Percentiles rank a stretch among this genome's conserved stretches.
Evolutionary conservation across 2,888 invertebrate genomes (phyloP).

Genomic region (Zelleria hepariella): DNA sequence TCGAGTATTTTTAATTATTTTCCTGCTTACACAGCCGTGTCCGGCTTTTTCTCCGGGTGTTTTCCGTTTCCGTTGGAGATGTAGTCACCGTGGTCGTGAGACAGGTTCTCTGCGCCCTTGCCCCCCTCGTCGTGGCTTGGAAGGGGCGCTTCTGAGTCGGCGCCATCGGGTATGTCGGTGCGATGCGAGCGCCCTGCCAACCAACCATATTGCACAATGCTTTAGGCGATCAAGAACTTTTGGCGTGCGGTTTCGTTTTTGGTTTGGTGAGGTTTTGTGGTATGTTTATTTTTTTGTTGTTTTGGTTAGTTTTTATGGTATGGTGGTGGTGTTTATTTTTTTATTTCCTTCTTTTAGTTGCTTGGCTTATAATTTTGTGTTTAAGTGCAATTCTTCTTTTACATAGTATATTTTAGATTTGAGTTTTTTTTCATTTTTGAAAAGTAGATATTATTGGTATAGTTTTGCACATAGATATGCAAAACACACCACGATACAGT

Average conservation of each 20-base stretch:
- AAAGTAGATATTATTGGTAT: no score
- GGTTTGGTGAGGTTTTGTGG: background rate
- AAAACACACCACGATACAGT: no score
- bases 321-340: no score
- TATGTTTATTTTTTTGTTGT: background rate
- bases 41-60: slow-evolving; percentile 52
- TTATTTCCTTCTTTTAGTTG: no score
- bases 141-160: slow-evolving; percentile 74
- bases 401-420: no score
- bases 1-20: no score
- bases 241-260: background rate
- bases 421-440: no score
- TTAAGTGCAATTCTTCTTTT: no score
- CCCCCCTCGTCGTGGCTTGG: slow-evolving; percentile 71
- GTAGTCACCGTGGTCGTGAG: slow-evolving; percentile 74
- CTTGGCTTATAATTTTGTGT: no score
- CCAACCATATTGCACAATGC: slow-evolving; percentile 31
- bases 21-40: slow-evolving; percentile 57
- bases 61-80: slow-evolving; percentile 63
- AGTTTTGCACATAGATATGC: no score
- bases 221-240: slow-evolving; percentile 66
- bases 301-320: background rate
- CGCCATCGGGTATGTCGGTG: slow-evolving; percentile 75
- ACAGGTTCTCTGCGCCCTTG: slow-evolving; percentile 71
- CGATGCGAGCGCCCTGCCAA: slow-evolving; percentile 74